These are phyloP conservation scores for Atta texana DNA, from an alignment of 1,140 invertebrate species.

Conservation along the genomic window DNA sequence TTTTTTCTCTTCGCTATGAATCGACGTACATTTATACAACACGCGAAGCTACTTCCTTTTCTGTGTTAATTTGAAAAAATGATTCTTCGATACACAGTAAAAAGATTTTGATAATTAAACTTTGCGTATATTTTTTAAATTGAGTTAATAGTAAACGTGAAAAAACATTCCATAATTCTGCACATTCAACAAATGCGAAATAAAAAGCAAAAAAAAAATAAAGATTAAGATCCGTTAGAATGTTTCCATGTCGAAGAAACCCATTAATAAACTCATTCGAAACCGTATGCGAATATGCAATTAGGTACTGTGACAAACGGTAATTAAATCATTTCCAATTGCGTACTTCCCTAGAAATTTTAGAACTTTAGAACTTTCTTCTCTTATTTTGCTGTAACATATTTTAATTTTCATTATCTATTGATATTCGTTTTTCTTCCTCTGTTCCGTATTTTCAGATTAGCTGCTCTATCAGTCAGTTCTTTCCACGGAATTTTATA, in stretches of 20 bases:
- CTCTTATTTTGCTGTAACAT: background rate
- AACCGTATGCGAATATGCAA: background rate
- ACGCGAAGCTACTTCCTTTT: background rate
- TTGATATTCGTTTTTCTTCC: background rate
- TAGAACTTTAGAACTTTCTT: too few relatives aligned
- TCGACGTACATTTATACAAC: background rate
- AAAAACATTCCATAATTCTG: background rate
- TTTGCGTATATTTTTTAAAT: background rate
- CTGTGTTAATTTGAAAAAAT: background rate
- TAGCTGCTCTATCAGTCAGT: background rate
- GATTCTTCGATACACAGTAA: background rate
- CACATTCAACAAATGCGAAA: background rate
- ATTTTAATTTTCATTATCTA: background rate
- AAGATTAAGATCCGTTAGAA: background rate
- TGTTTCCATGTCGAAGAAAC: background rate
- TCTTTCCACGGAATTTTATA: background rate
- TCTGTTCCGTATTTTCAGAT: background rate
- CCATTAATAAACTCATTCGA: background rate
- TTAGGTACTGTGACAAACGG: background rate
- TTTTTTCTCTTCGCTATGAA: background rate
- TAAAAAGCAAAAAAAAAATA: background rate
- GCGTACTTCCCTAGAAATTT: background rate
- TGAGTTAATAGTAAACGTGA: background rate
- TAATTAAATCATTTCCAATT: conserved; percentile 58
- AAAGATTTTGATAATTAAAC: background rate